Conservation (phyloP, 2,888 invertebrate genomes). For the Tachina lurida region DNA sequence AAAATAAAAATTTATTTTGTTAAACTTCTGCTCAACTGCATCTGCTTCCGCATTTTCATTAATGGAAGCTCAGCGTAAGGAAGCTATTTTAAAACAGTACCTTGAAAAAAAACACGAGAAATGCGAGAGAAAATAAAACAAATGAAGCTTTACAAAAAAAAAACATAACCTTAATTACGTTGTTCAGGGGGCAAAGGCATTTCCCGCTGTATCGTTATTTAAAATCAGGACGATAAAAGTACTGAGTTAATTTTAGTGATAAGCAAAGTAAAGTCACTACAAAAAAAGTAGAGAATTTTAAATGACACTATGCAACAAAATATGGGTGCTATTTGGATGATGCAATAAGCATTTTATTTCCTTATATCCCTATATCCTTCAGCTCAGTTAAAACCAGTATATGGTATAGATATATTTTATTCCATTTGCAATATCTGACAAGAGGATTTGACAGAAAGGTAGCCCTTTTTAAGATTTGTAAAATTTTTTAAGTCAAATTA, state of each 20-base stretch:
- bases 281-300: slow-evolving; percentile 13
- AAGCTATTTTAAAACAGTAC: slow-evolving; percentile 11
- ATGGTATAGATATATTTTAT: no score
- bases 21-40: slow-evolving; percentile 57
- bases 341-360: no score
- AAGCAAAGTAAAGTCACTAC: neutral
- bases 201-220: neutral
- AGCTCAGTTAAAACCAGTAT: no score
- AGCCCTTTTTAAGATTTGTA: no score
- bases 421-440: no score
- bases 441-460: no score
- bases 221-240: slow-evolving; percentile 5
- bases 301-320: slow-evolving; percentile 19
- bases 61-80: slow-evolving; percentile 4
- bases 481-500: no score
- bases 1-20: slow-evolving; percentile 44
- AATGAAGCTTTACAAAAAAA: slow-evolving; percentile 46
- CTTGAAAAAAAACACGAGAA: slow-evolving; percentile 5
- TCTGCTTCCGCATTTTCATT: slow-evolving; percentile 54
- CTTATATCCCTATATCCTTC: no score
- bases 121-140: slow-evolving; percentile 22
- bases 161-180: slow-evolving; percentile 49
- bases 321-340: neutral
- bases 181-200: neutral
- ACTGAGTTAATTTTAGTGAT: slow-evolving; percentile 14